These are phyloP conservation scores for Poecilia latipinna DNA, from an alignment of 2,113 vertebrate species.

Conservation along the genomic window DNA sequence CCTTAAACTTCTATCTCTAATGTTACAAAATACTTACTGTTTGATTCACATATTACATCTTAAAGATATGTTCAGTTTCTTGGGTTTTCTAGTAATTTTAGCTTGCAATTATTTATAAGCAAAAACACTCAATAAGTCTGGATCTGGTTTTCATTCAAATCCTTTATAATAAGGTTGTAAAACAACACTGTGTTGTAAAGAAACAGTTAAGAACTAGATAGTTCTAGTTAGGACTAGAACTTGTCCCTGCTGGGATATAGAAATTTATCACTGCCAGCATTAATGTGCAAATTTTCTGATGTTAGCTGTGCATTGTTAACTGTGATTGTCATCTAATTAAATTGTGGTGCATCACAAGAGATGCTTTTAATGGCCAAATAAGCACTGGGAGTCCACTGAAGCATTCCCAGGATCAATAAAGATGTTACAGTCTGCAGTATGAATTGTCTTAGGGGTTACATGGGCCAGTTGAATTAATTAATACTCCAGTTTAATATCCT, in stretches of 20 bases:
- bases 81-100: background rate
- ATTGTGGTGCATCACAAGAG: conserved; percentile 90
- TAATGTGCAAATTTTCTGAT: conserved; percentile 85
- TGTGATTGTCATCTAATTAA: conserved; percentile 99
- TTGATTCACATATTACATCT: background rate
- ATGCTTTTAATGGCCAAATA: conserved; percentile 94
- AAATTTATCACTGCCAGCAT: conserved; percentile 93
- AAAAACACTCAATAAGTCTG: background rate
- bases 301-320: conserved; percentile 89
- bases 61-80: background rate
- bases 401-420: conserved; percentile 92
- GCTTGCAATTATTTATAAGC: background rate
- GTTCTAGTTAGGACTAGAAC: conserved; percentile 26
- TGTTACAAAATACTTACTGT: background rate
- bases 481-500: conserved; percentile 85
- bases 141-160: background rate
- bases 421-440: conserved; percentile 91
- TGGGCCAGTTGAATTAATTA: conserved; percentile 93
- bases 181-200: conserved; percentile 28
- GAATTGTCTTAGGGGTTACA: conserved; percentile 87
- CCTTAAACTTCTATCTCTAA: background rate
- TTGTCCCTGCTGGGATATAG: conserved; percentile 77
- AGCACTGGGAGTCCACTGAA: conserved; percentile 86
- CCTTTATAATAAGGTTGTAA: conserved; percentile 4
- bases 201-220: conserved; percentile 46